Conservation (phyloP, 2,797 vertebrate genomes). For the Cyprinella venusta region DNA sequence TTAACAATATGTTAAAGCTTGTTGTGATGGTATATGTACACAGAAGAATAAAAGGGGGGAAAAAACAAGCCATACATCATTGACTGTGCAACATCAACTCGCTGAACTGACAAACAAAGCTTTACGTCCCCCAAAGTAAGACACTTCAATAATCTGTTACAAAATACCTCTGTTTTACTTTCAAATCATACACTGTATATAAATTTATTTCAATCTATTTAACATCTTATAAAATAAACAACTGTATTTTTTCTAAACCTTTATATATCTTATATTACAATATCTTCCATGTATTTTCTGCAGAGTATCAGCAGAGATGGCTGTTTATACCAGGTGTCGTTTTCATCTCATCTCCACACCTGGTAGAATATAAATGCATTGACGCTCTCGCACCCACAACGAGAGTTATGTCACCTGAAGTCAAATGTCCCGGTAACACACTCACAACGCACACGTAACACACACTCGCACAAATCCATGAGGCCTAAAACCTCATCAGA, state of each 20-base stretch:
- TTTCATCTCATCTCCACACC: slow-evolving; percentile 60
- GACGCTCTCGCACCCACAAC: slow-evolving; percentile 55
- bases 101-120: slow-evolving; percentile 67
- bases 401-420: slow-evolving; percentile 57
- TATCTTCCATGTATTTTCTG: slow-evolving; percentile 74
- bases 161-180: slow-evolving; percentile 74
- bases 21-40: slow-evolving; percentile 78
- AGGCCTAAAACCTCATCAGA: slow-evolving; percentile 38
- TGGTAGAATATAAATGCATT: slow-evolving; percentile 62
- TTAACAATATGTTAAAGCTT: slow-evolving; percentile 80
- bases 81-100: slow-evolving; percentile 77
- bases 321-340: slow-evolving; percentile 64
- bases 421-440: slow-evolving; percentile 62
- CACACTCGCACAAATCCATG: neutral
- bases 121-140: slow-evolving; percentile 74
- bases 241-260: slow-evolving; percentile 72
- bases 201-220: slow-evolving; percentile 72
- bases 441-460: slow-evolving; percentile 19
- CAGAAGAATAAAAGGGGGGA: slow-evolving; percentile 55
- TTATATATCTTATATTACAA: slow-evolving; percentile 80
- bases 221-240: slow-evolving; percentile 82
- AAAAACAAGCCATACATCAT: slow-evolving; percentile 70
- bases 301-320: slow-evolving; percentile 75
- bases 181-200: slow-evolving; percentile 79
- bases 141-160: slow-evolving; percentile 83